These are phyloP conservation scores for Noctua janthe DNA, from an alignment of 2,888 invertebrate species.

Conservation along the genomic window DNA sequence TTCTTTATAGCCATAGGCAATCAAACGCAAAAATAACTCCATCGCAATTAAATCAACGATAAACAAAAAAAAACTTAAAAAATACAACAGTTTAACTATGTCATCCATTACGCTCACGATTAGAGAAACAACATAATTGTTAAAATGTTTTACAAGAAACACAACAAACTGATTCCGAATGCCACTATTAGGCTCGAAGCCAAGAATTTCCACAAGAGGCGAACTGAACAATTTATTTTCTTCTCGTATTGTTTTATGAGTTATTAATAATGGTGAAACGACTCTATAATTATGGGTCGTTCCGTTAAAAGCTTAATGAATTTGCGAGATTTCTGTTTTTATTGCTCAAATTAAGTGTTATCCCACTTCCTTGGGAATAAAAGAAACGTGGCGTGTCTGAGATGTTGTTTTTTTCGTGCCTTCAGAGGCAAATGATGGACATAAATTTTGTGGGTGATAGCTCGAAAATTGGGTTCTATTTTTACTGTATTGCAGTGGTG, in stretches of 20 bases:
- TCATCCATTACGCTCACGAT: constrained; percentile 62
- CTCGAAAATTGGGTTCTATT: constrained; percentile 55
- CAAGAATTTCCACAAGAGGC: constrained; percentile 67
- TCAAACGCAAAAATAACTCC: constrained; percentile 24
- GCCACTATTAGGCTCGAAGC: constrained; percentile 65
- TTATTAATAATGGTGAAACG: constrained; percentile 69
- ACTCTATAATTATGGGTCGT: constrained; percentile 69
- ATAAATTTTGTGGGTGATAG: constrained; percentile 61
- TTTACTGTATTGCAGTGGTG: constrained; percentile 50
- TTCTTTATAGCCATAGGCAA: constrained; percentile 32
- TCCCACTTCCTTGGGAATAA: constrained; percentile 64
- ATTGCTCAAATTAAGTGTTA: constrained; percentile 68
- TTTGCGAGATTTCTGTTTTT: constrained; percentile 70
- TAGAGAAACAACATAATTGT: constrained; percentile 62
- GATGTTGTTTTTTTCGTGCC: constrained; percentile 57
- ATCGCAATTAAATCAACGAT: constrained; percentile 34
- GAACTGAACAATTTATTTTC: constrained; percentile 65
- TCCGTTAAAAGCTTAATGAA: constrained; percentile 70
- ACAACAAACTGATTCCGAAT: constrained; percentile 57
- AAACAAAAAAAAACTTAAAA: constrained; percentile 42
- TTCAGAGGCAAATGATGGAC: constrained; percentile 51
- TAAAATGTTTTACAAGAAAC: constrained; percentile 65
- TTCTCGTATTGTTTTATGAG: constrained; percentile 68
- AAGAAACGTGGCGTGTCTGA: constrained; percentile 62
- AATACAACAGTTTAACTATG: constrained; percentile 44